These are phyloP conservation scores for Galleria mellonella DNA, from an alignment of 1,140 invertebrate species.

Conservation along the genomic window DNA sequence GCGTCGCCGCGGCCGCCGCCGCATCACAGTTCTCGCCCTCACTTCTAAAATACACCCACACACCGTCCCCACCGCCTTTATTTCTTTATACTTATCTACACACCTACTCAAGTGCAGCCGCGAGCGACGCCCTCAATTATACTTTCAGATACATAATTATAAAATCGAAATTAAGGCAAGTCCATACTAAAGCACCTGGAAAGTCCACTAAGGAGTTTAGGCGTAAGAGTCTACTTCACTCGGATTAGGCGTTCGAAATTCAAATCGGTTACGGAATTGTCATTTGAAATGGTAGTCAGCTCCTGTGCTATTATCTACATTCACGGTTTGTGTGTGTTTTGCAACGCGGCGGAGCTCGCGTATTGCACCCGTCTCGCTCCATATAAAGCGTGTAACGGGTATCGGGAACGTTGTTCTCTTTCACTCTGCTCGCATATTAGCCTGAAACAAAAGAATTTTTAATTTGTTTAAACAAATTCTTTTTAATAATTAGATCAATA, in stretches of 20 bases:
- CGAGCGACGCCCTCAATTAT: constrained; percentile 15
- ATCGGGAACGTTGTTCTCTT: constrained; percentile 28
- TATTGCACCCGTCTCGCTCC: constrained; percentile 51
- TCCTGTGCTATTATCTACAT: constrained; percentile 49
- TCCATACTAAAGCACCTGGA: constrained; percentile 37
- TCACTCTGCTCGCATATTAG: constrained; percentile 34
- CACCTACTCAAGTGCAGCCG: constrained; percentile 10
- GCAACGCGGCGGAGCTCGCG: constrained; percentile 46
- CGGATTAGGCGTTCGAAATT: constrained; percentile 27
- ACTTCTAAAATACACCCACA: constrained; percentile 21
- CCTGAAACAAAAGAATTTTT: constrained; percentile 47
- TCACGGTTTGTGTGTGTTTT: constrained; percentile 44
- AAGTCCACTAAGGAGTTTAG: constrained; percentile 18
- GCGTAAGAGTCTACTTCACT: constrained; percentile 17
- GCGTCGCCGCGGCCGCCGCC: constrained; percentile 36
- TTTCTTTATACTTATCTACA: neutral
- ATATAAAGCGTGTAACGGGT: constrained; percentile 54
- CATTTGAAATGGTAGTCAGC: constrained; percentile 13
- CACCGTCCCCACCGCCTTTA: constrained; percentile 22
- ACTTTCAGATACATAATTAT: constrained; percentile 28
- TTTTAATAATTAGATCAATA: neutral
- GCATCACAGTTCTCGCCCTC: constrained; percentile 43
- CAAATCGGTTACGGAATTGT: neutral
- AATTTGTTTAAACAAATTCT: constrained; percentile 6
- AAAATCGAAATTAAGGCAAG: constrained; percentile 30